phyloP scores from a whole-genome alignment of 1,140 invertebrate genomes.

The Drosophila oshimai region DNA sequence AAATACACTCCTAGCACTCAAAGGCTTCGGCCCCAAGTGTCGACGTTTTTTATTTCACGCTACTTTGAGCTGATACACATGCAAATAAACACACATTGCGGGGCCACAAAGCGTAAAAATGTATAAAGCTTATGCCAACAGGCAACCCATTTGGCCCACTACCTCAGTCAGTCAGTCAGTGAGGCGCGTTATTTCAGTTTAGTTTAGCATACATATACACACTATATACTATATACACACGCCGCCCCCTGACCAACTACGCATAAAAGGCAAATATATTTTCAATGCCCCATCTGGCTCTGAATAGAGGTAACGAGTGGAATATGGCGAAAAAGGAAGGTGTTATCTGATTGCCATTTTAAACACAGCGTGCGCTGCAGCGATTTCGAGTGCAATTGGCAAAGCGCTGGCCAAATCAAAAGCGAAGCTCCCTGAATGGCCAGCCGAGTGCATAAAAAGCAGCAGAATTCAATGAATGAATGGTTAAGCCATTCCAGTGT shows the following conservation, averaged over 20 bases:
- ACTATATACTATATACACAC: no score
- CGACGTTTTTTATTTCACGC: slow-evolving; percentile 60
- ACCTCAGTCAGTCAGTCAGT: slow-evolving; percentile 47
- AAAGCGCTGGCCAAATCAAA: slow-evolving; percentile 58
- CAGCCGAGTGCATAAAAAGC: slow-evolving; percentile 16
- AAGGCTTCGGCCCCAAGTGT: slow-evolving; percentile 54
- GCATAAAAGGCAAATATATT: slow-evolving; percentile 60
- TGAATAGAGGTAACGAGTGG: slow-evolving; percentile 29
- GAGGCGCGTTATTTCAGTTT: slow-evolving; percentile 52
- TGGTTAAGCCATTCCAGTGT: background rate
- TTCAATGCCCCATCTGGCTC: slow-evolving; percentile 46
- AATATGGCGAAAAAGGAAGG: slow-evolving; percentile 48
- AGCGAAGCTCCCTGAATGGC: slow-evolving; percentile 29
- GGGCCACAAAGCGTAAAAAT: slow-evolving; percentile 73
- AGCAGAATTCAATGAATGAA: slow-evolving; percentile 18
- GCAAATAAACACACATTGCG: slow-evolving; percentile 44
- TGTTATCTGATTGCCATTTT: slow-evolving; percentile 81
- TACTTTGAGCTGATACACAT: slow-evolving; percentile 64
- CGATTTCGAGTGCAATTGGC: slow-evolving; percentile 41
- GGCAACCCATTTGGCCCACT: slow-evolving; percentile 13
- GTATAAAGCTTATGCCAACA: slow-evolving; percentile 60
- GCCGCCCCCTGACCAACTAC: slow-evolving; percentile 1
- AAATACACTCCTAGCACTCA: slow-evolving; percentile 25
- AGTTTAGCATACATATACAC: slow-evolving; percentile 37
- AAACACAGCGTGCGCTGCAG: slow-evolving; percentile 50